Percentiles rank a stretch among this genome's conserved stretches.
Conservation (phyloP, 2,888 invertebrate genomes). For the Pseudanteris insignis region DNA sequence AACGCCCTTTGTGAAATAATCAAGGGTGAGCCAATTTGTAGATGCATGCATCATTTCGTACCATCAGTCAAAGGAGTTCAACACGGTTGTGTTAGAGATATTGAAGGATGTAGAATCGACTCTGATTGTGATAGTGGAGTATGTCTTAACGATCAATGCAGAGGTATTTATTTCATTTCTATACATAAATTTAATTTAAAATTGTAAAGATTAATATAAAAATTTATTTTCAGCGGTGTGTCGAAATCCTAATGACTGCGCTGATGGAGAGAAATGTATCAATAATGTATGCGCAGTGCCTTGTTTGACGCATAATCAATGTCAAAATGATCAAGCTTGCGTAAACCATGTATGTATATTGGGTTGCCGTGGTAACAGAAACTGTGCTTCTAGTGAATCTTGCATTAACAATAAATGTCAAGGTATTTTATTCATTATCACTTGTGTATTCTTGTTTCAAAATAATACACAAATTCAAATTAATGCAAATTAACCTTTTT, state of each 20-base stretch:
- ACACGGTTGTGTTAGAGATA: conserved; percentile 78
- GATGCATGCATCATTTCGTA: conserved; percentile 80
- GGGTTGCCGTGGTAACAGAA: conserved; percentile 85
- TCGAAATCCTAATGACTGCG: conserved; percentile 80
- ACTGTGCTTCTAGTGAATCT: conserved; percentile 79
- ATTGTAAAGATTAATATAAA: not conserved
- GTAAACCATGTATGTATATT: conserved; percentile 80
- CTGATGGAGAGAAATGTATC: conserved; percentile 79
- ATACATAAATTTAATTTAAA: not conserved
- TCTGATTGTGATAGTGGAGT: conserved; percentile 81
- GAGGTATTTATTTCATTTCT: conserved; percentile 65
- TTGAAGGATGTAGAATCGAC: conserved; percentile 75
- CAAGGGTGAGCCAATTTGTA: conserved; percentile 80
- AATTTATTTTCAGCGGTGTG: conserved; percentile 70
- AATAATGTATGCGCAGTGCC: conserved; percentile 82
- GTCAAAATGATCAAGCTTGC: conserved; percentile 82
- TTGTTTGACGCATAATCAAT: conserved; percentile 84
- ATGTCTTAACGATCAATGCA: conserved; percentile 85
- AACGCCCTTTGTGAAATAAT: conserved; percentile 85
- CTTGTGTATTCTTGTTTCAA: conserved; percentile 2
- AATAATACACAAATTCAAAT: too few species aligned
- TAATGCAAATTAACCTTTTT: too few species aligned
- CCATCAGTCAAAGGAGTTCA: conserved; percentile 72
- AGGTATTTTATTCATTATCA: conserved; percentile 60
- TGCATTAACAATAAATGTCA: conserved; percentile 86